A percentile compares a stretch with the other conserved stretches of the same genome.
These are phyloP conservation scores for Australoheros facetus DNA, from an alignment of 2,797 vertebrate genomes.

Conservation along the genomic window DNA sequence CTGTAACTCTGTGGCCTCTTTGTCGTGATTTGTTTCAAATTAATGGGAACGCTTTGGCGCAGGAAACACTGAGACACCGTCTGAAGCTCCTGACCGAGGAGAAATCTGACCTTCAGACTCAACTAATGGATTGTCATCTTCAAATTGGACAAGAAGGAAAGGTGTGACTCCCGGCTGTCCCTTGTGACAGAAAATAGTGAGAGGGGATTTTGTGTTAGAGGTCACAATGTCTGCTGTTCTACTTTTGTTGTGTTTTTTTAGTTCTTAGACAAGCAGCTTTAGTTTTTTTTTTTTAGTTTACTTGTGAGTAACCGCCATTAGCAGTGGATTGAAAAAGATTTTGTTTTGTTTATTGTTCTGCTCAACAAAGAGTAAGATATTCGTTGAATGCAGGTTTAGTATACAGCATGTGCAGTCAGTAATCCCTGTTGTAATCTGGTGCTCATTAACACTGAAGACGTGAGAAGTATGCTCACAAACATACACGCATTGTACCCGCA, in stretches of 20 bases:
- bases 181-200: neutral
- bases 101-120: constrained; percentile 82
- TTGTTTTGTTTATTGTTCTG: constrained; percentile 70
- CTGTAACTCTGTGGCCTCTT: neutral
- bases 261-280: constrained; percentile 42
- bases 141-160: constrained; percentile 86
- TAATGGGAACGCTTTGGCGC: constrained; percentile 32
- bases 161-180: constrained; percentile 66
- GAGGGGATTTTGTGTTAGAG: neutral
- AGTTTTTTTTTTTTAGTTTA: constrained; percentile 6
- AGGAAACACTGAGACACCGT: constrained; percentile 83
- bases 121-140: constrained; percentile 84
- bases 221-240: constrained; percentile 6
- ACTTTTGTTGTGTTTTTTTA: neutral
- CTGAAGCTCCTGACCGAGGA: constrained; percentile 85
- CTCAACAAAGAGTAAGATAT: constrained; percentile 44
- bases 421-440: constrained; percentile 64
- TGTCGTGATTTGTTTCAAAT: constrained; percentile 5
- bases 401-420: constrained; percentile 36
- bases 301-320: constrained; percentile 27
- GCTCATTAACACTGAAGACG: constrained; percentile 50
- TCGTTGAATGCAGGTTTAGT: constrained; percentile 48
- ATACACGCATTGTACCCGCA: neutral
- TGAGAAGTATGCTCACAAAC: constrained; percentile 32
- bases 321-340: constrained; percentile 44